Evolutionary conservation across 2,888 invertebrate species (phyloP).

Genomic region (Hypena proboscidalis): DNA sequence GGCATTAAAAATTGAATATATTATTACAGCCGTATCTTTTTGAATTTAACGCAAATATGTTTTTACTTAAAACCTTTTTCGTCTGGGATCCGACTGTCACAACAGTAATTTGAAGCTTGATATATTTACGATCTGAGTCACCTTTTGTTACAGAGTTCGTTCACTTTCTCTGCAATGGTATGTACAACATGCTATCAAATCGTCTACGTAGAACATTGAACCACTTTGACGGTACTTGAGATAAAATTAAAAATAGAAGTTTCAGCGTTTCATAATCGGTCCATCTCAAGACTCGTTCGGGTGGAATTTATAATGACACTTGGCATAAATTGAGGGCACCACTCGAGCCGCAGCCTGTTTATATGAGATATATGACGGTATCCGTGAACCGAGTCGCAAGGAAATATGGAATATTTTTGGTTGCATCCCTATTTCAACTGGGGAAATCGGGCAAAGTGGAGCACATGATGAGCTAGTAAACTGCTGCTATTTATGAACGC

Average conservation of each 20-base stretch:
- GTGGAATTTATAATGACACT: constrained; percentile 69
- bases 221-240: constrained; percentile 36
- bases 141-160: constrained; percentile 36
- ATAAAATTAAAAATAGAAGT: constrained; percentile 48
- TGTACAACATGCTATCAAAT: constrained; percentile 21
- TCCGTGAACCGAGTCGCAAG: constrained; percentile 9
- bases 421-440: constrained; percentile 25
- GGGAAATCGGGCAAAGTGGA: constrained; percentile 8
- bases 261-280: constrained; percentile 65
- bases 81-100: constrained; percentile 10
- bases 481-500: constrained; percentile 18
- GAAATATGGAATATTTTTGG: constrained; percentile 29
- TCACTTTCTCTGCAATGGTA: constrained; percentile 19
- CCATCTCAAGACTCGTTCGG: constrained; percentile 48
- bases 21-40: neutral
- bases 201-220: constrained; percentile 39
- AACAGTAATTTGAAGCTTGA: constrained; percentile 27
- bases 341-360: constrained; percentile 37
- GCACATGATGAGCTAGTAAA: constrained; percentile 14
- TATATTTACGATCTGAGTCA: constrained; percentile 34
- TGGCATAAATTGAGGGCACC: constrained; percentile 61
- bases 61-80: constrained; percentile 2
- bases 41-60: constrained; percentile 3
- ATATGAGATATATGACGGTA: constrained; percentile 29
- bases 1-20: neutral